These are phyloP conservation scores for Eupithecia subumbrata DNA, from an alignment of 2,888 invertebrate genomes.

Conservation along the genomic window DNA sequence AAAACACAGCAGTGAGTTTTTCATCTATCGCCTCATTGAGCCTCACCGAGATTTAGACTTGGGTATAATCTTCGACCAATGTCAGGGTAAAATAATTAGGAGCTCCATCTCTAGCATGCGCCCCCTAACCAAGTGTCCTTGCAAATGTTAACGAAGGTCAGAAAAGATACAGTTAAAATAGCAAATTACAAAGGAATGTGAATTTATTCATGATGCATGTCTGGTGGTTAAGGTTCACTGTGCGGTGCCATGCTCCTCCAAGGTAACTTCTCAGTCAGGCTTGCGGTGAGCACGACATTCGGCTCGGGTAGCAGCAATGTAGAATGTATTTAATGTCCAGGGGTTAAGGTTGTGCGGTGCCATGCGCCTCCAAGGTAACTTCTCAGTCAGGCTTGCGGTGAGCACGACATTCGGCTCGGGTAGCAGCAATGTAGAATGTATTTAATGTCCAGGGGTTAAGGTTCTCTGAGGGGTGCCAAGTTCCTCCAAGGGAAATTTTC, in stretches of 20 bases:
- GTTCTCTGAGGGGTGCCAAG: not conserved
- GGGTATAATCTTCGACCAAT: too few relatives aligned
- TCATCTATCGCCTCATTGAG: too few relatives aligned
- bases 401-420: not conserved
- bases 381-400: not conserved
- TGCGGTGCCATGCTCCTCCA: not conserved
- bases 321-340: not conserved
- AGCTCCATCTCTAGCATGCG: not conserved
- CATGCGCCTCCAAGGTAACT: not conserved
- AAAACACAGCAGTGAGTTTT: too few relatives aligned
- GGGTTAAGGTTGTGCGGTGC: not conserved
- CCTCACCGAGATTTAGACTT: too few relatives aligned
- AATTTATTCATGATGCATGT: not conserved
- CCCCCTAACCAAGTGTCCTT: not conserved
- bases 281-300: not conserved
- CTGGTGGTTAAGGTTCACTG: not conserved
- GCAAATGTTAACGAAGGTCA: not conserved
- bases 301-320: not conserved
- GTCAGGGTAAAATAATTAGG: too few relatives aligned
- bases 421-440: not conserved
- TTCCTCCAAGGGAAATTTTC: not conserved
- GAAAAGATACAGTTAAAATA: not conserved
- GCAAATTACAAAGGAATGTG: not conserved
- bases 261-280: not conserved
- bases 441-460: slow-evolving; percentile 1